Base-by-base conservation (phyloP, 2,888 invertebrate genomes). In the Drosophila cyrtoloma region DNA sequence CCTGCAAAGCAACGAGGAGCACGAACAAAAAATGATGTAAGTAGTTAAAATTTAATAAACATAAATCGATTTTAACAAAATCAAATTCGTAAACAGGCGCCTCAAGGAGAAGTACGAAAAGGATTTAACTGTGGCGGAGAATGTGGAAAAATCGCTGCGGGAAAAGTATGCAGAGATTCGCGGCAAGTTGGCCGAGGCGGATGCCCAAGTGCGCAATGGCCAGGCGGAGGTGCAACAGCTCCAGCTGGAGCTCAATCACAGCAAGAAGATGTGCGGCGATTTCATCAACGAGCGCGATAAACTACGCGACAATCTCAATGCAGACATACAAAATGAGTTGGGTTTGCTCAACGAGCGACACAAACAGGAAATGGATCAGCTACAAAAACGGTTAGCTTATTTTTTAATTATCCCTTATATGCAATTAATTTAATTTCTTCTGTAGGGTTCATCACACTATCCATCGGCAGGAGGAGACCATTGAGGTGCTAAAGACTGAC, bases 391-490 rank as follows among this genome's bases (percentile, higher is more conserved):
- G 97, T 28, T 30, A 30, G 30, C 30, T 30, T 0, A 30, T 30
- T 30, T 30, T 30, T 7, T 0, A 30, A 30, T 1, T 0, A 30
- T 30, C 30, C 7, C 30, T 30, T 30, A 7, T 30, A 30, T 30
- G 30, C 30, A 30, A 30, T 1, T 30, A 30, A 30, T 30, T 30
- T 1, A 7, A 30, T 7, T 30, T 30, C 30, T 0, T 30, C 7
- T 30, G 58, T 88, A 97, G 97, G 88, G 97, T 97, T 22, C 97
- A 97, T 93, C 95, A 97, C 70, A 96, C 97, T 0, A 95, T 97
- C 28, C 96, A 96, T 0, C 95, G 96, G 71, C 97, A 97, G 92
- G 97, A 97, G 91, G 95, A 97, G 6, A 95, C 96, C 10, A 95
- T 97, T 61, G 95, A 95, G 75, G 95, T 96, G 71, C 93, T 97